A percentile compares a stretch with the other conserved stretches of the same genome.
Conservation (phyloP, 1,140 invertebrate genomes). For the Mercenaria mercenaria region DNA sequence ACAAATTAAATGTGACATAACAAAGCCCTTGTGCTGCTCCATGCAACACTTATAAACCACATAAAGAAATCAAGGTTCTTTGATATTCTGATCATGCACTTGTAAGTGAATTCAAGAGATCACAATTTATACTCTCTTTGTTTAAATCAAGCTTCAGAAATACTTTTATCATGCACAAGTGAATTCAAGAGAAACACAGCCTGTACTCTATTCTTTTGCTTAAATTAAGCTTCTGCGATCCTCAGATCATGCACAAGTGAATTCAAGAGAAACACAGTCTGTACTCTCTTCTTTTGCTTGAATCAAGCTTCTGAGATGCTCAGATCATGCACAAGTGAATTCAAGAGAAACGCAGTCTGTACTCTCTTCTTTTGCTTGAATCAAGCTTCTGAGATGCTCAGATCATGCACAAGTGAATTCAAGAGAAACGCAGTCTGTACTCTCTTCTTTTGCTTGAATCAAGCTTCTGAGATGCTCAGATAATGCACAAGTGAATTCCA, state of each 20-base stretch:
- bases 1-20: no score
- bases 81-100: no score
- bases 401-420: not conserved
- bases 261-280: slow-evolving; percentile 19
- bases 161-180: not conserved
- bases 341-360: not conserved
- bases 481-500: not conserved
- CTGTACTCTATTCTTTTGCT: not conserved
- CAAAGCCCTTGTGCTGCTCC: not conserved
- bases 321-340: not conserved
- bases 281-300: slow-evolving; percentile 6
- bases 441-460: not conserved
- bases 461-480: no score
- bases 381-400: no score
- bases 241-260: slow-evolving; percentile 11
- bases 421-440: not conserved
- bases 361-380: not conserved
- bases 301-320: no score
- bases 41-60: slow-evolving; percentile 12
- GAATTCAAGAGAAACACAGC: not conserved
- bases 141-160: slow-evolving; percentile 23
- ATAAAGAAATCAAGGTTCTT: no score
- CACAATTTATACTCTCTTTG: no score
- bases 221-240: not conserved
- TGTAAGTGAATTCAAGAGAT: no score